Percentiles rank a stretch among this genome's conserved stretches.
These are phyloP conservation scores for Prunella fulvescens DNA, from an alignment of 2,113 vertebrate species.

Conservation along the genomic window DNA sequence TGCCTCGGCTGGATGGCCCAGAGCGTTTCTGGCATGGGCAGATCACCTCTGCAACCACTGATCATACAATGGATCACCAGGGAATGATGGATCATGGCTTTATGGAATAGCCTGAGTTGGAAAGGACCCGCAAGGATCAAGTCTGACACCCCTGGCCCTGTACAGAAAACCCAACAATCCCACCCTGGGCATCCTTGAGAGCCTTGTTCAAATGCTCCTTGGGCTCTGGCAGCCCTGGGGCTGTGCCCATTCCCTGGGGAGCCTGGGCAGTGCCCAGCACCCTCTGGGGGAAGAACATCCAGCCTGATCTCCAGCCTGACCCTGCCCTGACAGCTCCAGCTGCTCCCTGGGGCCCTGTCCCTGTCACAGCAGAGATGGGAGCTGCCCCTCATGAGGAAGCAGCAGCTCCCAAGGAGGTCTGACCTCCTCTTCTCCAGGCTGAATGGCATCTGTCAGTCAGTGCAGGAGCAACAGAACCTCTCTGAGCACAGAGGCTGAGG, in stretches of 20 bases:
- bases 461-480: not conserved
- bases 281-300: not conserved
- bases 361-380: not conserved
- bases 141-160: not conserved
- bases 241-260: not conserved
- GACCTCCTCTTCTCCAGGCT: not conserved
- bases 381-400: not conserved
- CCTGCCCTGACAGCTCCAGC: not conserved
- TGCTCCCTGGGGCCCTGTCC: fast-evolving
- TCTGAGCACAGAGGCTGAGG: not conserved
- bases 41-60: not conserved
- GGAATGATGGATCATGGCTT: not conserved
- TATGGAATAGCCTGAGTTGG: not conserved
- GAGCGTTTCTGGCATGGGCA: not conserved
- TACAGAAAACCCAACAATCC: not conserved
- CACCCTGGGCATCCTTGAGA: not conserved
- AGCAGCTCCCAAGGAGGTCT: not conserved
- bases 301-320: not conserved
- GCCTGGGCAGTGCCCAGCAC: not conserved
- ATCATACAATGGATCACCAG: not conserved
- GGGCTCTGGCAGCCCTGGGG: fast-evolving
- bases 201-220: fast-evolving
- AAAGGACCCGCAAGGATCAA: not conserved
- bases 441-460: not conserved
- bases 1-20: not conserved